phyloP scores from a whole-genome alignment of 2,113 vertebrate species.

The Lonchura striata region DNA sequence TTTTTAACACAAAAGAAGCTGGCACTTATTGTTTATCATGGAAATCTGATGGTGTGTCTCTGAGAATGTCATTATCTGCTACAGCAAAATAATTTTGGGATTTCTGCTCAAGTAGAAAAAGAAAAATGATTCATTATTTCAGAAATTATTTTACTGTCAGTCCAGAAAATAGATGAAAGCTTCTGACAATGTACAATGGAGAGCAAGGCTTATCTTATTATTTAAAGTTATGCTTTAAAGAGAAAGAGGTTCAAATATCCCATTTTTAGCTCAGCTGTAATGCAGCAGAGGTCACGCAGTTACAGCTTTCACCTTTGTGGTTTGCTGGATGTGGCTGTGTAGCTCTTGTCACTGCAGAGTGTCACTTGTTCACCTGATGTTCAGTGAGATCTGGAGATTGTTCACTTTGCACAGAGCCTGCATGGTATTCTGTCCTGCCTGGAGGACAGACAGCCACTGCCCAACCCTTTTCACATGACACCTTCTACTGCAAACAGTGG shows the following conservation, averaged over 20 bases:
- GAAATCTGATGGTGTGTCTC: slow-evolving; percentile 55
- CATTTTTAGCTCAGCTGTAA: slow-evolving; percentile 70
- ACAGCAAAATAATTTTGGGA: slow-evolving; percentile 66
- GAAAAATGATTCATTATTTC: slow-evolving; percentile 74
- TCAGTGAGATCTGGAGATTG: slow-evolving; percentile 29
- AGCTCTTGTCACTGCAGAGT: neutral
- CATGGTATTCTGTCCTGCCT: neutral
- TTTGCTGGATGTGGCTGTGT: slow-evolving; percentile 32
- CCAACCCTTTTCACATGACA: neutral
- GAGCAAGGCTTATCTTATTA: slow-evolving; percentile 60
- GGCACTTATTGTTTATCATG: slow-evolving; percentile 64
- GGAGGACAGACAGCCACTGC: neutral
- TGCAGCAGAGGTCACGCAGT: slow-evolving; percentile 48
- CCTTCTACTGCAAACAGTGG: neutral
- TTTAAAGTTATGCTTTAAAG: slow-evolving; percentile 70
- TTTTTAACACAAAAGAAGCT: slow-evolving; percentile 38
- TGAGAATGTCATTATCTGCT: slow-evolving; percentile 70
- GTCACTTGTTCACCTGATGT: neutral
- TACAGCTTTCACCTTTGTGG: slow-evolving; percentile 34
- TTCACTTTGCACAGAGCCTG: neutral
- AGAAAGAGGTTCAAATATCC: slow-evolving; percentile 64
- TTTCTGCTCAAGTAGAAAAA: slow-evolving; percentile 68
- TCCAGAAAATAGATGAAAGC: slow-evolving; percentile 66
- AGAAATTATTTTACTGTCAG: slow-evolving; percentile 69
- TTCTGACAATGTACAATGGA: slow-evolving; percentile 60